These are phyloP conservation scores for Urocolius indicus DNA, from an alignment of 2,113 vertebrate species.

Conservation along the genomic window DNA sequence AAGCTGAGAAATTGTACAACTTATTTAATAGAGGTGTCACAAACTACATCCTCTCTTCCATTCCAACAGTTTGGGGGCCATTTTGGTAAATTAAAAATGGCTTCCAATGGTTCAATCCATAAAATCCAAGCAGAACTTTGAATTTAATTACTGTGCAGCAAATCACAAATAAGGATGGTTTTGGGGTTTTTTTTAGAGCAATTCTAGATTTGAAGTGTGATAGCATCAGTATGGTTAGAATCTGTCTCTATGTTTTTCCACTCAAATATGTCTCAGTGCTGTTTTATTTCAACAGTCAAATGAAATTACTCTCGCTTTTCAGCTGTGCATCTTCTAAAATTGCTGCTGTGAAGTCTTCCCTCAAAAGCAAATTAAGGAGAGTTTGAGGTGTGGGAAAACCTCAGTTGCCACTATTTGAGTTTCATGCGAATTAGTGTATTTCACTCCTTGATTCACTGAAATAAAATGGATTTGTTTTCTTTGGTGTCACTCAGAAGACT, in stretches of 20 bases:
- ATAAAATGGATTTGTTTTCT: conserved; percentile 41
- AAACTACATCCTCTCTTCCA: background rate
- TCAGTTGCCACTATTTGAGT: conserved; percentile 5
- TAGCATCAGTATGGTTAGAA: background rate
- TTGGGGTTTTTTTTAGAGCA: background rate
- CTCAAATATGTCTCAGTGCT: background rate
- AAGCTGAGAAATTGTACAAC: background rate
- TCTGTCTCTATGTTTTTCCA: background rate
- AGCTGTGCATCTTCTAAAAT: conserved; percentile 12
- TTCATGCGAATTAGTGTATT: conserved; percentile 51
- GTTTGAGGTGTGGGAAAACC: background rate
- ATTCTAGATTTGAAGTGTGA: background rate
- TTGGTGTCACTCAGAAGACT: conserved; percentile 32
- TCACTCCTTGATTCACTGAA: conserved; percentile 40
- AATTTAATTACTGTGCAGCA: background rate
- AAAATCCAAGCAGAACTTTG: background rate
- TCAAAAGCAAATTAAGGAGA: conserved; percentile 28
- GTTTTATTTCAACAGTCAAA: conserved; percentile 46
- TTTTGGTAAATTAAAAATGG: background rate
- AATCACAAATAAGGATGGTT: background rate
- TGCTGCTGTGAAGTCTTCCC: background rate
- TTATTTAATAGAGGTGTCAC: background rate
- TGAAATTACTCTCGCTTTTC: conserved; percentile 28
- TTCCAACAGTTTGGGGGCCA: background rate
- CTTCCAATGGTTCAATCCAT: background rate